Percentiles rank a stretch among this genome's conserved stretches.
Conservation (phyloP, 2,888 invertebrate genomes). For the Chrysolina oricalcia region DNA sequence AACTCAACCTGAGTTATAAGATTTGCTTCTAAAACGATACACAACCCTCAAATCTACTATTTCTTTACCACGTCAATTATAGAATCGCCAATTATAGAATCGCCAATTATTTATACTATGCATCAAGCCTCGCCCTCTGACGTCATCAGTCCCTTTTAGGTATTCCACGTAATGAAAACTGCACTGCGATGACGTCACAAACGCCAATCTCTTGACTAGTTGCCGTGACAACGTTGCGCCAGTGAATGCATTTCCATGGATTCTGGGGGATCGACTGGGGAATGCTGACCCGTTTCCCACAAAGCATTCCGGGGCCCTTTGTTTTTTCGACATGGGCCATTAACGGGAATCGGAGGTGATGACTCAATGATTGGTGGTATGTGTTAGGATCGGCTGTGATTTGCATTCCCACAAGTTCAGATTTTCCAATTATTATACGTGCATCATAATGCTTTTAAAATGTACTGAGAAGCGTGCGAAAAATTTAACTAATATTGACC, state of each 20-base stretch:
- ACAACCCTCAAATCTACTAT: no score
- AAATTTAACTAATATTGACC: no score
- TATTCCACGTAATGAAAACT: constrained; percentile 45
- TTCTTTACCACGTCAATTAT: neutral
- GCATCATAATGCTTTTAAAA: no score
- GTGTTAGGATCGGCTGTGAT: neutral
- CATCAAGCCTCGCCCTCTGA: constrained; percentile 19
- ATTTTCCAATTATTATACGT: no score
- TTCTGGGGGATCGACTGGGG: constrained; percentile 15
- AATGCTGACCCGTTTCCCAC: constrained; percentile 12
- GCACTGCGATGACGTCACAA: constrained; percentile 45
- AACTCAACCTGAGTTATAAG: no score
- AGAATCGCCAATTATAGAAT: no score
- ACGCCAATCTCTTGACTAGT: constrained; percentile 39
- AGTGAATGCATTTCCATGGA: constrained; percentile 30
- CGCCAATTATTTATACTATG: neutral
- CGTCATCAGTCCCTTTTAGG: constrained; percentile 42
- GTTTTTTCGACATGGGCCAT: neutral
- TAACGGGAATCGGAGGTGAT: neutral
- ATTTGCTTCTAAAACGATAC: no score
- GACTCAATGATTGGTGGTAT: neutral
- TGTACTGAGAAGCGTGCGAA: no score
- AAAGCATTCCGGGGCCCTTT: constrained; percentile 19
- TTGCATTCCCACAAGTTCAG: no score
- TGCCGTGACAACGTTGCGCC: constrained; percentile 37